A percentile compares a stretch with the other conserved stretches of the same genome.
phyloP scores from a whole-genome alignment of 2,113 vertebrate species.

The Alouatta palliata region DNA sequence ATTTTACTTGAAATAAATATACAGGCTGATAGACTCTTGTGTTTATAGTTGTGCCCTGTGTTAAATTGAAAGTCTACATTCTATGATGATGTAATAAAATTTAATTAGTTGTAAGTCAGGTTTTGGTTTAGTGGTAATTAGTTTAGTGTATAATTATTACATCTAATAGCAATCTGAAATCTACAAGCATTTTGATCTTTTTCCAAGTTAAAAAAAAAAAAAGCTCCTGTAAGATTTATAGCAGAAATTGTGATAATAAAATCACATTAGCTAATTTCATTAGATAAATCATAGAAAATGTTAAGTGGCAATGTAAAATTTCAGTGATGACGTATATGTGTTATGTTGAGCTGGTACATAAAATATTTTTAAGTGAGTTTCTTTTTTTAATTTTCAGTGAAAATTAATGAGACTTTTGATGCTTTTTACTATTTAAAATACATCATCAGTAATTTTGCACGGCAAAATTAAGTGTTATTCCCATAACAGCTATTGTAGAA shows the following conservation, averaged over 20 bases:
- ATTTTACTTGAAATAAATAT: conserved; percentile 77
- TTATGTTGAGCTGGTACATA: conserved; percentile 1
- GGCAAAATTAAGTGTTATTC: background rate
- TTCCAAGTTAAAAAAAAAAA: conserved; percentile 74
- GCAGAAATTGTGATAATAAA: conserved; percentile 74
- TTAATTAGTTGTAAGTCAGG: conserved; percentile 85
- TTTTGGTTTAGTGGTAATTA: conserved; percentile 86
- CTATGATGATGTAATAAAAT: conserved; percentile 84
- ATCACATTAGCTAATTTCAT: conserved; percentile 77
- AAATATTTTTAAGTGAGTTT: conserved; percentile 48
- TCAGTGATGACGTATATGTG: conserved; percentile 37
- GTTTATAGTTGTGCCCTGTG: conserved; percentile 76
- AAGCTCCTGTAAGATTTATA: conserved; percentile 69
- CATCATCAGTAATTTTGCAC: background rate
- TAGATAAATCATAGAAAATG: conserved; percentile 70
- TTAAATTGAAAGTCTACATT: conserved; percentile 81
- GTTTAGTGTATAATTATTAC: conserved; percentile 86
- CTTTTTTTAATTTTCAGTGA: conserved; percentile 22
- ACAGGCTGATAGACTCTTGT: conserved; percentile 65
- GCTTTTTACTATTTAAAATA: conserved; percentile 9
- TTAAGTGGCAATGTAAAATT: conserved; percentile 55
- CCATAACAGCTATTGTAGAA: background rate
- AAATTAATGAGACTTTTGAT: background rate
- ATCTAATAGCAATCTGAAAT: conserved; percentile 83
- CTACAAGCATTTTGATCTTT: conserved; percentile 83